A percentile compares a stretch with the other conserved stretches of the same genome.
phyloP scores from a whole-genome alignment of 2,888 invertebrate species.

The Rhagophthalmus giganteus region DNA sequence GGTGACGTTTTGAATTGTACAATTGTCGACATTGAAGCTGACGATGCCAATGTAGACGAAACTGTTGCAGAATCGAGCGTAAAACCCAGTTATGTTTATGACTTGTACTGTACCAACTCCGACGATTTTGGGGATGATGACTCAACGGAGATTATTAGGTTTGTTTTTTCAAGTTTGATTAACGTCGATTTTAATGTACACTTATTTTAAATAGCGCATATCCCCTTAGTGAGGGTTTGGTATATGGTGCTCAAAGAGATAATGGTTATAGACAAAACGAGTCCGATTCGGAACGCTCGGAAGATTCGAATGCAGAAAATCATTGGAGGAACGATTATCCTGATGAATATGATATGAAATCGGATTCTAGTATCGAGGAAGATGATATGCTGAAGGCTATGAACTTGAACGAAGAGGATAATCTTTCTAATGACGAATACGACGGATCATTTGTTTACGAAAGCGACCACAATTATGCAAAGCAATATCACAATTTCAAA shows the following conservation, averaged over 20 bases:
- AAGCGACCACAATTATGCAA: constrained; percentile 34
- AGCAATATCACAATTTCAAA: not conserved
- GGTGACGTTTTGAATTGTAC: constrained; percentile 51
- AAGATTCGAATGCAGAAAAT: constrained; percentile 79
- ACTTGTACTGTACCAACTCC: constrained; percentile 64
- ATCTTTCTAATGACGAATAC: constrained; percentile 52
- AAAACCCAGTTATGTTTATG: constrained; percentile 66
- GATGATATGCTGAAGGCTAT: constrained; percentile 66
- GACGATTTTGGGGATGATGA: constrained; percentile 55
- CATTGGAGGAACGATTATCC: constrained; percentile 81
- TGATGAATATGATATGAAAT: constrained; percentile 56
- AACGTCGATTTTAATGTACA: not conserved
- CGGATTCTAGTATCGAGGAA: constrained; percentile 61
- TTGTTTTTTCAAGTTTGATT: constrained; percentile 16
- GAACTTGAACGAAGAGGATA: constrained; percentile 48
- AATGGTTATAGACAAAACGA: constrained; percentile 48
- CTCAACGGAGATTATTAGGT: constrained; percentile 54
- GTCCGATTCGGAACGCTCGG: constrained; percentile 59
- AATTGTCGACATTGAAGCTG: constrained; percentile 63
- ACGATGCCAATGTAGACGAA: constrained; percentile 31
- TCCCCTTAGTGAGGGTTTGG: constrained; percentile 53
- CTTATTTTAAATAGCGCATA: constrained; percentile 48
- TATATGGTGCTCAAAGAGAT: constrained; percentile 47
- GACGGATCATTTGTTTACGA: constrained; percentile 55
- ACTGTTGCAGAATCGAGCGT: no score